Evolutionary conservation across 2,113 vertebrate species (phyloP).

Genomic region (Pontoporia blainvillei): DNA sequence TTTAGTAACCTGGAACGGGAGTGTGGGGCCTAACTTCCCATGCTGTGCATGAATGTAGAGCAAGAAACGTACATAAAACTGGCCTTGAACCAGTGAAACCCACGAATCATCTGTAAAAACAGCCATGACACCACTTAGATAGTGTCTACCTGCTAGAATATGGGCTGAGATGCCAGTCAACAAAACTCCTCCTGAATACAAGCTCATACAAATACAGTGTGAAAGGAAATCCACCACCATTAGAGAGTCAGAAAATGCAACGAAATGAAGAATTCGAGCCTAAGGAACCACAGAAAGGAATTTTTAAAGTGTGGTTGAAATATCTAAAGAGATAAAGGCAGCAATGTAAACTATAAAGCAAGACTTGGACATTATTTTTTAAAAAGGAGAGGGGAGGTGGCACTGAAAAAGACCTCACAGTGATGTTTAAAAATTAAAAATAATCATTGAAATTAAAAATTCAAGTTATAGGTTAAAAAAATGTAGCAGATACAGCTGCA

Average conservation of each 20-base stretch:
- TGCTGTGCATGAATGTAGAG: neutral
- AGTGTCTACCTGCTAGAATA: neutral
- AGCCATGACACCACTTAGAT: neutral
- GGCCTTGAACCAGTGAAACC: neutral
- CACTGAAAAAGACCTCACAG: neutral
- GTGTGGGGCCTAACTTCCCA: neutral
- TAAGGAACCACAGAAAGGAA: neutral
- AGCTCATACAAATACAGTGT: neutral
- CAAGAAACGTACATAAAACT: neutral
- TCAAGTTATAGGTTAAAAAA: neutral
- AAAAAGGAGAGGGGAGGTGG: neutral
- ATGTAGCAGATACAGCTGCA: neutral
- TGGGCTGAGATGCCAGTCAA: neutral
- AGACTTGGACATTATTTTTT: neutral
- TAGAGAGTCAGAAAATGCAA: neutral
- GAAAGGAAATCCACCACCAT: neutral
- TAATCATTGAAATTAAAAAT: conserved; percentile 23
- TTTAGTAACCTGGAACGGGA: neutral
- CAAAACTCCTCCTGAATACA: neutral
- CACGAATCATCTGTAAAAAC: neutral
- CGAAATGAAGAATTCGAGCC: neutral
- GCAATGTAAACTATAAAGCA: neutral
- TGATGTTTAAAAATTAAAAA: neutral
- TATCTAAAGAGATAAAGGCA: neutral
- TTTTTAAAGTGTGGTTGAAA: neutral